Evolutionary conservation across 1,140 invertebrate species (phyloP), one percentile per base, ranked within the genome.

Genomic region (Lucilia sericata): DNA sequence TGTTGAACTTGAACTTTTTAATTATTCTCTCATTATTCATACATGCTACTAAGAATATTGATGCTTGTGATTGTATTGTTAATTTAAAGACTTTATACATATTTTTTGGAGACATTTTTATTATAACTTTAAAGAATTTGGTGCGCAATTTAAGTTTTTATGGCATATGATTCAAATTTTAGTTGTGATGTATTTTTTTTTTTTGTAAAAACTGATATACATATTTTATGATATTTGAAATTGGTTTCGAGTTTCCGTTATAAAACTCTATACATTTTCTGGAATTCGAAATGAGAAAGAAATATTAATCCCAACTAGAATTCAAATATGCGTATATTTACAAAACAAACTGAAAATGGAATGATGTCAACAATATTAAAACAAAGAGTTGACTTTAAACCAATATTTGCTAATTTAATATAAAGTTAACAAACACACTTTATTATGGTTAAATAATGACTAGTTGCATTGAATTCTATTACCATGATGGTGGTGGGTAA

Each of bases 371-470:
- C 75, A 42, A 17, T 13, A 25, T 42, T 42, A 12, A 14, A 78
- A 78, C 2, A 10, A 78, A 78, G 14, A 42, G 17, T n/a, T 78
- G 75, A 78, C 34, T 14, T 47, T 42, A 78, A 78, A 42, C 34
- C 36, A 78, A 78, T 78, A 78, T 78, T 78, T 78, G 36, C 75
- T 12, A 78, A 42, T 78, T 78, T 36, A 47, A 70, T 21, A 70
- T 17, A 21, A 70, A 17, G 51, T n/a, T 55, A 55, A 55, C 9
- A 8, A 17, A 55, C 14, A 55, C 13, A 55, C 42, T 42, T 10
- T 42, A 42, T 42, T 10, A 55, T 17, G 0, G 17, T 55, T 12
- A 55, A 55, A 55, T n/a, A 55, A 55, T 55, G 51, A 55, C 51
- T 55, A 55, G 51, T 55, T 55, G 5, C 51, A 55, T n/a, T 4